Evolutionary conservation across 2,113 vertebrate species (phyloP), one percentile per base, ranked within the genome.

Genomic region (Stegostoma tigrinum): DNA sequence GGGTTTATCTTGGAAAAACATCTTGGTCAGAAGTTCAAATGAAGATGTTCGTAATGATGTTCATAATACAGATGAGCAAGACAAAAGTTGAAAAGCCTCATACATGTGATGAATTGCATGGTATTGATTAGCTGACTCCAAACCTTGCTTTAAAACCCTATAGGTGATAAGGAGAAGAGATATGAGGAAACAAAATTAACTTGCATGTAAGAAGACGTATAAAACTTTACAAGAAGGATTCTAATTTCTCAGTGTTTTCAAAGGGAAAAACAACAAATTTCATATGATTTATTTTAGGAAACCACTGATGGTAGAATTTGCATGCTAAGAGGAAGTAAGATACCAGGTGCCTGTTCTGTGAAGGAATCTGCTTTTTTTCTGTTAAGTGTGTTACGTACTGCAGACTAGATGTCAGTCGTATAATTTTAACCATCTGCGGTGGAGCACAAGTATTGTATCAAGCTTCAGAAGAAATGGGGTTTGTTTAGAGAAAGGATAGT

Each of bases 291-390:
- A 95, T 95, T 95, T 95, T 95, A 3, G 94, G 94, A 45, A 75
- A 95, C 94, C 48, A 42, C 94, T 75, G 38, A 95, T 72, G 42
- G 61, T 34, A 93, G 66, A 95, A 95, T 95, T 95, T 95, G 94
- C 94, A 95, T 95, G 94, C 68, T 52, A 95, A 95, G 67, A 52
- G 94, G 94, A 95, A 95, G 94, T 95, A 95, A 30, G 67, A 70
- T 55, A 95, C 27, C 94, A 95, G 91, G 94, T 95, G 94, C 68
- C 42, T 72, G 42, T 12, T 95, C 48, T 75, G 45, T 52, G 23
- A 66, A 93, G 61, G n/a, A 95, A 45, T 42, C 67, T 24, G 45
- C 3, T 91, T 55, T 66, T 66, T 38, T n/a, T 93, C 1, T 38
- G n/a, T 38, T 93, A n/a, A 19, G 64, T 64, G 45, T 89, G 34